phyloP scores from a whole-genome alignment of 2,888 invertebrate genomes.

The Tenthredo notha region DNA sequence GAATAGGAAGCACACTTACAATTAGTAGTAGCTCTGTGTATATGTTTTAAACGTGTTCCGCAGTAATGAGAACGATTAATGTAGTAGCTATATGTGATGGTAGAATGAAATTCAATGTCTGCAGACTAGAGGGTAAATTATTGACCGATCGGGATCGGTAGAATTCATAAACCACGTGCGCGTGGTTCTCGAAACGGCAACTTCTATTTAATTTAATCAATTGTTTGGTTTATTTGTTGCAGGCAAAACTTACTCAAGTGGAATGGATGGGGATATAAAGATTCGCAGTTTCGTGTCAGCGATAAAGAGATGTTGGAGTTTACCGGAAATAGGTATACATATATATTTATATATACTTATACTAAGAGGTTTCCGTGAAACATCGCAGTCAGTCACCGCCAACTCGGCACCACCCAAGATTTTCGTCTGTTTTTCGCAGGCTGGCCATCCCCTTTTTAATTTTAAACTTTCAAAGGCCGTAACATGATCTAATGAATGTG shows the following conservation, averaged over 20 bases:
- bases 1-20: background rate
- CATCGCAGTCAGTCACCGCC: no score
- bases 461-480: no score
- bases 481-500: no score
- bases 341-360: background rate
- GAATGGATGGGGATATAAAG: slow-evolving; percentile 99
- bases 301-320: slow-evolving; percentile 86
- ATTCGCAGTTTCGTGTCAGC: slow-evolving; percentile 90
- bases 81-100: background rate
- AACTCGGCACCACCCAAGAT: no score
- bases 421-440: no score
- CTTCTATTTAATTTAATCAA: background rate
- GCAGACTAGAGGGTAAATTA: background rate
- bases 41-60: background rate
- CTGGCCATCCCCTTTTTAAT: no score
- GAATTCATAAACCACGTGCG: background rate
- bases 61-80: background rate
- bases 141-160: background rate
- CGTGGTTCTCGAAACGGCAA: background rate
- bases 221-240: slow-evolving; percentile 69
- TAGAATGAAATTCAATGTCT: background rate
- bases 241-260: slow-evolving; percentile 97
- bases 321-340: slow-evolving; percentile 90
- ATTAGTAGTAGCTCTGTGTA: background rate
- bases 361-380: no score